A percentile compares a stretch with the other conserved stretches of the same genome.
Evolutionary conservation across 2,797 vertebrate species (phyloP).

Genomic region (Linurgus olivaceus): DNA sequence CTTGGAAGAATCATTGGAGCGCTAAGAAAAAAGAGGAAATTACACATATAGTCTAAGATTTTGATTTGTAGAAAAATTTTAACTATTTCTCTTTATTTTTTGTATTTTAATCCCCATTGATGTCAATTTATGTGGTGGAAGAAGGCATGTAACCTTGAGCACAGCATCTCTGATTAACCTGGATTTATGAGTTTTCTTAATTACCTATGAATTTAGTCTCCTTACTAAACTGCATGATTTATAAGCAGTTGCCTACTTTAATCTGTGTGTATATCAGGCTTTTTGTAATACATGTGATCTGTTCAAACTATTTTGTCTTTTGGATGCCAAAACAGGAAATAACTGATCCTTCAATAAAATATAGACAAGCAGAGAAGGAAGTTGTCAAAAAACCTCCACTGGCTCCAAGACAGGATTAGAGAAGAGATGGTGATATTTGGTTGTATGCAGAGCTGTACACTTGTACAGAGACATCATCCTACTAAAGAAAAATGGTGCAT

Average conservation of each 20-base stretch:
- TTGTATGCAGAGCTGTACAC: not conserved
- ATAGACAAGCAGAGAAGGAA: not conserved
- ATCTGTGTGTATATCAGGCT: not conserved
- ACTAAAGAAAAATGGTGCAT: not conserved
- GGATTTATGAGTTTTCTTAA: not conserved
- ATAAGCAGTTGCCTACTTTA: conserved; percentile 11
- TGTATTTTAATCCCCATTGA: not conserved
- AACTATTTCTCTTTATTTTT: conserved; percentile 28
- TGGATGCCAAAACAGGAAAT: not conserved
- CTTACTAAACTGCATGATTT: conserved; percentile 51
- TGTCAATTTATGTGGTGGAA: not conserved
- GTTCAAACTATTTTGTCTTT: not conserved
- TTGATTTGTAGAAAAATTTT: not conserved
- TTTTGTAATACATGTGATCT: not conserved
- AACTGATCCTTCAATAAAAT: not conserved
- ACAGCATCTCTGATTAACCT: not conserved
- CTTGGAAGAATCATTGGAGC: conserved; percentile 61
- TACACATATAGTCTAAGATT: conserved; percentile 10
- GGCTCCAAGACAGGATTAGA: not conserved
- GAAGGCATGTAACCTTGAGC: not conserved
- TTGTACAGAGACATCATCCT: not conserved
- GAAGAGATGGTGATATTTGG: not conserved
- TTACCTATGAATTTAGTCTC: not conserved
- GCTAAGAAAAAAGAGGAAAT: conserved; percentile 72
- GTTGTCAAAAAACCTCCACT: not conserved